Base-by-base conservation (phyloP, 2,113 vertebrate genomes). In the Phalacrocorax aristotelis region DNA sequence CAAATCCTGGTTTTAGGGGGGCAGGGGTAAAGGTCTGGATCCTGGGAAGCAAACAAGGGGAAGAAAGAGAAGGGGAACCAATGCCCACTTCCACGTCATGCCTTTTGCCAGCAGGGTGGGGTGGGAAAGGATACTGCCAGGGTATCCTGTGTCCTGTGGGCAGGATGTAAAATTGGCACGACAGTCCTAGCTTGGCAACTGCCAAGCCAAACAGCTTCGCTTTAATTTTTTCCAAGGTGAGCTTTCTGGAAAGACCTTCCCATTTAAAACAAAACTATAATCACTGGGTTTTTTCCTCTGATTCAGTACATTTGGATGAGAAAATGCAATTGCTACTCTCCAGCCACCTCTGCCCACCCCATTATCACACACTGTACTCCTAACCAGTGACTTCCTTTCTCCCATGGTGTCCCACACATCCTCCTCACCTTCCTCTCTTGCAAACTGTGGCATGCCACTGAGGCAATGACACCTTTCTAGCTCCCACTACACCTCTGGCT, bases 221-320 rank as follows among this genome's bases (percentile, higher is more conserved):
- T 90, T 71, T 36, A 66, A 14, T 15, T 87, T 89, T 91, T 65
- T 36, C 60, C 46, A n/a, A 79, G 30, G 15, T 70, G 17, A 1
- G 3, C 13, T 78, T 94, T 90, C 74, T 77, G 49, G 29, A 64
- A 91, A 83, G 11, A 20, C 1, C 3, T 68, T 81, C 25, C 15
- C 4, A 69, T 22, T 44, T 6, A 15, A 32, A 30, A 55, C 25
- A 29, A 6, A 60, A 14, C 22, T 23, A 38, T 26, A 38, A 27
- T 3, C 9, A 25, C 17, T 52, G 4, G 4, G 0, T 1, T 3
- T 82, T 83, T 70, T 11, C 7, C 27, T 71, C 55, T 4, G 0
- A 0, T 65, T 65, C 19, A 38, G n/a, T 65, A 18, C 10, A n/a
- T 29, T 62, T 76, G 16, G n/a, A 32, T 69, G 19, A 87, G 49